Evolutionary conservation across 2,888 invertebrate genomes (phyloP), one percentile per base, ranked within the genome.

Genomic region (Chrysolina haemoptera): DNA sequence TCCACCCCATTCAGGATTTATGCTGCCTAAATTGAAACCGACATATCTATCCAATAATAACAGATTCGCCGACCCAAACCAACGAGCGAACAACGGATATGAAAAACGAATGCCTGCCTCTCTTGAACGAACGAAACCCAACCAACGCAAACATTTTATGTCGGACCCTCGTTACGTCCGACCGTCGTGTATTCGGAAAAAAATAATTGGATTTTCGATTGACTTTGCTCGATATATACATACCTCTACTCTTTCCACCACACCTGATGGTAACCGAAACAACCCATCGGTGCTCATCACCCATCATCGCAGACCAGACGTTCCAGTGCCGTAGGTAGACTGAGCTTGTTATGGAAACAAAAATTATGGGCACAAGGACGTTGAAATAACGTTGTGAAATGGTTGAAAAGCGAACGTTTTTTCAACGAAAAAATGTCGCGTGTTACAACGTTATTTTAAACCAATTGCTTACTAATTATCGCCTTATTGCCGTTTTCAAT

Each of bases 191-290:
- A 70, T 68, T 62, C 69, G 66, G 46, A 74, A 76, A 75, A 75
- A 78, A 78, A 78, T 76, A 78, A 78, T 78, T 78, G 77, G 75
- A 74, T 78, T 76, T 76, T 78, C 77, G 72, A 78, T 78, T 74
- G 76, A 73, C 75, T 73, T 59, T 72, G 77, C 68, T 71, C 74
- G 73, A 74, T 71, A 74, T 76, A 68, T 35, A 35, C 53, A 20
- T 64, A 55, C 73, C 67, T 20, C 53, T 69, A 71, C 70, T 68
- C 70, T 68, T 70, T 70, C 62, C 62, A 73, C 59, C 62, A 16
- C 64, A 71, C 62, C 63, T 59, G 59, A 59, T 35, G 64, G n/a
- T 8, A 27, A 27, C 6, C 16, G 59, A 59, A 53, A n/a, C 59
- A 14, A 11, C 55, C 22, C 55, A 55, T 55, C 55, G 55, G 11